Evolutionary conservation across 2,888 invertebrate species (phyloP), one percentile per base, ranked within the genome.

Genomic region (Marronus borbonicus): DNA sequence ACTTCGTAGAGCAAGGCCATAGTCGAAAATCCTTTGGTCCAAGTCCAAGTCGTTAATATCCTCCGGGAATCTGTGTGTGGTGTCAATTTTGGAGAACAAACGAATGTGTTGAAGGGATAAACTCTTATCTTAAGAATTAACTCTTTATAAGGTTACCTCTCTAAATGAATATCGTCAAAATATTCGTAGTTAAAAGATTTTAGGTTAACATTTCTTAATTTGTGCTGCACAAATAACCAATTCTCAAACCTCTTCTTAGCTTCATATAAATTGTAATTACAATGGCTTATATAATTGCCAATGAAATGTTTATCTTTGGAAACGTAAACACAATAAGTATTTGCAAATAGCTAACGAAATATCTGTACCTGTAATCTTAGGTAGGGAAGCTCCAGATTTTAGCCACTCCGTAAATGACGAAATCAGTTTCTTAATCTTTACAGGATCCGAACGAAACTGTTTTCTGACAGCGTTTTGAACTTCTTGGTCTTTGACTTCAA

Each of bases 161-260:
- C 31, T 36, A 36, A 36, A 36, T 36, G 4, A 36, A 36, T 36
- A 5, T 36, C 3, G 0, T 36, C 31, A 36, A 36, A 36, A 36
- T 36, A 5, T 36, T 36, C 31, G 1, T 36, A 36, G 5, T 36
- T 36, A 4, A 31, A 31, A 31, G 31, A 31, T 31, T 31, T 31
- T 31, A 31, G 5, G 31, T 3, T 39, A 8, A n/a, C 3, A 3
- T 39, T n/a, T 7, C n/a, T 17, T n/a, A 55, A 20, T 55, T 17
- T 55, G 55, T 55, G 17, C 76, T 92, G 90, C 55, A 92, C 89
- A 68, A 91, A 88, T 84, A 92, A 92, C 87, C 92, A 92, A 81
- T 91, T 89, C 85, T 93, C 92, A 78, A 93, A 86, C 86, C 93
- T 93, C 80, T 89, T 89, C 83, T 93, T 91, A 12, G 93, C 91